Conservation (phyloP, 2,797 vertebrate species). For the Ataeniobius toweri region DNA sequence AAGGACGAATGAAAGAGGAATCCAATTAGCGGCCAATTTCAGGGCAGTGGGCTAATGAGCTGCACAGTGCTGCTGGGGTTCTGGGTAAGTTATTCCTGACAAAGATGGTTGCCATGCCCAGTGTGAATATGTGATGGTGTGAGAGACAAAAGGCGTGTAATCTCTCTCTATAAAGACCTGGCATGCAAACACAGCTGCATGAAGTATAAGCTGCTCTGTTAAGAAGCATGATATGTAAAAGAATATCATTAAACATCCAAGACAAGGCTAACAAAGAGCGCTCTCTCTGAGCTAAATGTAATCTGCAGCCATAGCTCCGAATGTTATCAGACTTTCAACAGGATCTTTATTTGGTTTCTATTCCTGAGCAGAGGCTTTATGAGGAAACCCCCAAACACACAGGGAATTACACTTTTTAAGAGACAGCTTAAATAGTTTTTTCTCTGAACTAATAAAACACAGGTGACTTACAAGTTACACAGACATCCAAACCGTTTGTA, state of each 20-base stretch:
- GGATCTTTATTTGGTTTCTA: slow-evolving; percentile 4
- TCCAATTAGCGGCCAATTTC: slow-evolving; percentile 69
- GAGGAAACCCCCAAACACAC: neutral
- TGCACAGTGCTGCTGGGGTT: slow-evolving; percentile 63
- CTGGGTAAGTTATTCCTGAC: slow-evolving; percentile 65
- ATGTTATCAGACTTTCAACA: slow-evolving; percentile 9
- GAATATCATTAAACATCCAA: slow-evolving; percentile 32
- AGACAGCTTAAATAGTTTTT: neutral
- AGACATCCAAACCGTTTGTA: neutral
- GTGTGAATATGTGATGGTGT: slow-evolving; percentile 19
- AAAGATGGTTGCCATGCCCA: slow-evolving; percentile 27
- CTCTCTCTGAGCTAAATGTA: slow-evolving; percentile 19
- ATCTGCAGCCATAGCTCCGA: slow-evolving; percentile 12
- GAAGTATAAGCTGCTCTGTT: slow-evolving; percentile 20
- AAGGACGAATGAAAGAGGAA: slow-evolving; percentile 68
- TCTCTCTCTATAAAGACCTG: slow-evolving; percentile 45
- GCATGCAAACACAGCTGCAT: slow-evolving; percentile 49
- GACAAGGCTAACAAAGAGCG: slow-evolving; percentile 27
- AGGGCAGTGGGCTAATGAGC: slow-evolving; percentile 77
- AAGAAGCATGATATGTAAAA: slow-evolving; percentile 55
- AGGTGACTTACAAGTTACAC: neutral
- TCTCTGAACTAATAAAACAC: neutral
- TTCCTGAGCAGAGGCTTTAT: slow-evolving; percentile 18
- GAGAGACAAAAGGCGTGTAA: slow-evolving; percentile 16
- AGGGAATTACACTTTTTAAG: neutral